phyloP scores from a whole-genome alignment of 2,797 vertebrate species.

The Trachops cirrhosus region DNA sequence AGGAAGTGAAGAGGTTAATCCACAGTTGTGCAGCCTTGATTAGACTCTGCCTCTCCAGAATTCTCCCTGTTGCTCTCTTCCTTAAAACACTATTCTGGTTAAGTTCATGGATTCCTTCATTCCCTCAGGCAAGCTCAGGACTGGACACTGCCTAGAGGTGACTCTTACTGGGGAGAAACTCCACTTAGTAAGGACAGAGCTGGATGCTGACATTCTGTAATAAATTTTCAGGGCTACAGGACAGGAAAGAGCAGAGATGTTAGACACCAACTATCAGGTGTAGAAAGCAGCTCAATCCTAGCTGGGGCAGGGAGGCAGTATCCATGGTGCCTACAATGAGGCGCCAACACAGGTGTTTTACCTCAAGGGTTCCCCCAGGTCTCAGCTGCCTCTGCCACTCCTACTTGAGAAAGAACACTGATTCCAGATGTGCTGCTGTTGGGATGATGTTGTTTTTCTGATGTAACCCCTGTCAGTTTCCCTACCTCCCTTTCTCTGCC shows the following conservation, averaged over 20 bases:
- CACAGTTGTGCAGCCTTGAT: background rate
- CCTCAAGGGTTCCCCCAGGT: background rate
- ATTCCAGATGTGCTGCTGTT: background rate
- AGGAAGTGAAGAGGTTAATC: background rate
- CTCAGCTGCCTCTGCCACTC: background rate
- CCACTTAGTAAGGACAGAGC: background rate
- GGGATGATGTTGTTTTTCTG: constrained; percentile 65
- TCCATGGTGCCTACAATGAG: background rate
- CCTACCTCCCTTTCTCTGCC: constrained; percentile 50
- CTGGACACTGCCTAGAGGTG: fast-evolving
- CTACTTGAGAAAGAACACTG: background rate
- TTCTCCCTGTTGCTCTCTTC: background rate
- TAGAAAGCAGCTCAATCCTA: background rate
- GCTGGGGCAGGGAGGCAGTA: background rate
- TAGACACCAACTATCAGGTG: fast-evolving
- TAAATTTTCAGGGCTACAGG: background rate
- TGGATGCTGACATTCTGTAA: background rate
- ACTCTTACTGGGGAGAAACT: background rate
- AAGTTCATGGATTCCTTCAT: background rate
- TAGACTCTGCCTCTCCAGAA: background rate
- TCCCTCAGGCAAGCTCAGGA: background rate
- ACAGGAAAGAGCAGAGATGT: constrained; percentile 5
- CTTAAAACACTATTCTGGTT: background rate
- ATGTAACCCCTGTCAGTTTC: constrained; percentile 70
- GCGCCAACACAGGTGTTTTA: background rate